phyloP scores from a whole-genome alignment of 2,797 vertebrate genomes.

The Labroides dimidiatus region DNA sequence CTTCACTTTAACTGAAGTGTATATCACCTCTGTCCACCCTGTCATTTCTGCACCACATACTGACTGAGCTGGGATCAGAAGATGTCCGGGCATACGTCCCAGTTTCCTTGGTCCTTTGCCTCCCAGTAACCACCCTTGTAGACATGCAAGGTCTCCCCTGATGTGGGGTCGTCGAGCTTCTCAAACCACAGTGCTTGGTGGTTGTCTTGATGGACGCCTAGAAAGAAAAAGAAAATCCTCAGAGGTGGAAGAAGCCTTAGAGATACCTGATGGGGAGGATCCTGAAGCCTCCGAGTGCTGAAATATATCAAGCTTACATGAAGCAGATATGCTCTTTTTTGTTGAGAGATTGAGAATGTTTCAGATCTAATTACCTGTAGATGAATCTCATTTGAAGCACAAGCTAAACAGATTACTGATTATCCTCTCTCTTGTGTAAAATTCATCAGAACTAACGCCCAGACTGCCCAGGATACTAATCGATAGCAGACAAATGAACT shows the following conservation, averaged over 20 bases:
- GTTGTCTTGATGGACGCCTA: conserved; percentile 89
- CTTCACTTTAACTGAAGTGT: conserved; percentile 9
- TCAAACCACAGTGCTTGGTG: conserved; percentile 95
- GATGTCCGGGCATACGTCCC: conserved; percentile 91
- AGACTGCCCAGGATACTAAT: conserved; percentile 1
- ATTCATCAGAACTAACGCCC: conserved; percentile 1
- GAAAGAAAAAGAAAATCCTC: neutral
- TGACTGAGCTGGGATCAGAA: conserved; percentile 80
- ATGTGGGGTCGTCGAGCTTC: conserved; percentile 85
- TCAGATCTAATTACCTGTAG: neutral
- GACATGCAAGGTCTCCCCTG: conserved; percentile 90
- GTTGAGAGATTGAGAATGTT: neutral
- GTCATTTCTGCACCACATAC: conserved; percentile 17
- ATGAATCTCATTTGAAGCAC: conserved; percentile 6
- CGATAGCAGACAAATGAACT: conserved; percentile 19
- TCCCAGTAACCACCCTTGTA: conserved; percentile 97
- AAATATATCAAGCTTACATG: conserved; percentile 16
- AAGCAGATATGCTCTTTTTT: conserved; percentile 7
- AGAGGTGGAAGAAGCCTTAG: conserved; percentile 12
- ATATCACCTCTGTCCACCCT: conserved; percentile 10
- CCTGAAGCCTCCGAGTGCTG: conserved; percentile 18
- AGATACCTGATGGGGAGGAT: neutral
- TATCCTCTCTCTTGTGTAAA: conserved; percentile 3
- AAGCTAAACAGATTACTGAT: neutral
- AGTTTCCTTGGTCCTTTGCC: conserved; percentile 90